Percentiles rank a stretch among this genome's conserved stretches.
Evolutionary conservation across 1,140 invertebrate species (phyloP).

Genomic region (Calosoma granatense): DNA sequence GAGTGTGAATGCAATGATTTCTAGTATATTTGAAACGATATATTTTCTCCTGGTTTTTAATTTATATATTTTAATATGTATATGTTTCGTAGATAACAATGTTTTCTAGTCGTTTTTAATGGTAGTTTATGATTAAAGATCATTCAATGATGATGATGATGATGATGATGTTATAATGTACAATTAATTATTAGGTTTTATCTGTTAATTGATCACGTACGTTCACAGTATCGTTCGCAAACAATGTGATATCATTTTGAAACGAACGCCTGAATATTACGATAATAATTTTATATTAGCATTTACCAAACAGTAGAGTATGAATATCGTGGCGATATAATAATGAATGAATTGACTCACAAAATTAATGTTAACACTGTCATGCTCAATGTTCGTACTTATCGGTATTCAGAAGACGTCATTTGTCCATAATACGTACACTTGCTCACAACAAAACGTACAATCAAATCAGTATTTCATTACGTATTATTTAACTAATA

Average conservation of each 20-base stretch:
- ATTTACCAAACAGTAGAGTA: not conserved
- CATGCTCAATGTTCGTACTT: not conserved
- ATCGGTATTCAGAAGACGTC: not conserved
- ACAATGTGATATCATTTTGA: not conserved
- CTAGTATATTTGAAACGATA: not conserved
- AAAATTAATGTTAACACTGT: not conserved
- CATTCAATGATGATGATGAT: not conserved
- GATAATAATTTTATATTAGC: not conserved
- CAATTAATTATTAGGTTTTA: not conserved
- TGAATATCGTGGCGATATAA: too few species aligned
- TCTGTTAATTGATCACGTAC: not conserved
- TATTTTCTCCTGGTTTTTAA: not conserved
- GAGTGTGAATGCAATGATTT: not conserved
- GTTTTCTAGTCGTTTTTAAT: not conserved
- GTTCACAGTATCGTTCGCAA: not conserved
- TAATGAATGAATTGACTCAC: not conserved
- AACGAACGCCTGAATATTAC: not conserved
- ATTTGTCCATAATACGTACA: not conserved
- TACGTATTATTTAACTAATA: too few species aligned
- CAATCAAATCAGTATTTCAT: too few species aligned
- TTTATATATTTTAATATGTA: not conserved
- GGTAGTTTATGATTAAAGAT: not conserved
- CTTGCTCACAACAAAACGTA: not conserved
- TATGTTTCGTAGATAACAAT: not conserved
- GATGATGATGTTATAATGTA: too few species aligned